phyloP scores from a whole-genome alignment of 1,140 invertebrate genomes.

The Phthorimaea operculella region DNA sequence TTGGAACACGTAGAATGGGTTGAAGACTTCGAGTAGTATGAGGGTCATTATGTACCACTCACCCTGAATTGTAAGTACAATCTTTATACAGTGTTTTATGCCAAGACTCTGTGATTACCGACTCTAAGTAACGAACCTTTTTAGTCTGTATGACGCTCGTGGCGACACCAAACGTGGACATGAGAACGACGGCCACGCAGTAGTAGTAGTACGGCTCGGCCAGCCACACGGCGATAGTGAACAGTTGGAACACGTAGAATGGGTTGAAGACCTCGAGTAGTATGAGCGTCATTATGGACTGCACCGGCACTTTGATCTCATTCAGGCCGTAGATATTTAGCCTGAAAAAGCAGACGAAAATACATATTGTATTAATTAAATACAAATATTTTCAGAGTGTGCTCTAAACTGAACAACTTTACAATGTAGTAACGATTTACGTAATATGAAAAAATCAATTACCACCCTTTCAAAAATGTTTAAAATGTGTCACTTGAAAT shows the following conservation, averaged over 20 bases:
- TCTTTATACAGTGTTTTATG: no score
- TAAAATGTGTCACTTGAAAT: no score
- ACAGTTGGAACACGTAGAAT: slow-evolving; percentile 96
- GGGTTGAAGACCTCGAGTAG: slow-evolving; percentile 90
- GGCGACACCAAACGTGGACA: slow-evolving; percentile 87
- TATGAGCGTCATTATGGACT: slow-evolving; percentile 76
- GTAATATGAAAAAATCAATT: no score
- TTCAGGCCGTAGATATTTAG: slow-evolving; percentile 83
- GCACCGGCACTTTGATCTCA: slow-evolving; percentile 82
- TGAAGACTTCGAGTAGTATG: slow-evolving; percentile 84
- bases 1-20: slow-evolving; percentile 98
- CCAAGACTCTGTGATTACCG: no score
- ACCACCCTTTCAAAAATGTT: no score
- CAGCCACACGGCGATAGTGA: slow-evolving; percentile 85
- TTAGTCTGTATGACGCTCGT: slow-evolving; percentile 87
- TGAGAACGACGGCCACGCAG: slow-evolving; percentile 84
- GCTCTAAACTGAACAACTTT: no score
- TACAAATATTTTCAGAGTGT: no score
- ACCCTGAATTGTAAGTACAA: no score
- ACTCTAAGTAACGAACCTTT: slow-evolving; percentile 77
- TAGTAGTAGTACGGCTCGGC: slow-evolving; percentile 88
- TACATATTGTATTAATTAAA: not conserved
- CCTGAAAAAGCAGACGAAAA: slow-evolving; percentile 52
- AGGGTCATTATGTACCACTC: slow-evolving; percentile 75
- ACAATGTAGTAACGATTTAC: no score